phyloP scores from a whole-genome alignment of 1,140 invertebrate genomes.

The Sesamia nonagrioides region DNA sequence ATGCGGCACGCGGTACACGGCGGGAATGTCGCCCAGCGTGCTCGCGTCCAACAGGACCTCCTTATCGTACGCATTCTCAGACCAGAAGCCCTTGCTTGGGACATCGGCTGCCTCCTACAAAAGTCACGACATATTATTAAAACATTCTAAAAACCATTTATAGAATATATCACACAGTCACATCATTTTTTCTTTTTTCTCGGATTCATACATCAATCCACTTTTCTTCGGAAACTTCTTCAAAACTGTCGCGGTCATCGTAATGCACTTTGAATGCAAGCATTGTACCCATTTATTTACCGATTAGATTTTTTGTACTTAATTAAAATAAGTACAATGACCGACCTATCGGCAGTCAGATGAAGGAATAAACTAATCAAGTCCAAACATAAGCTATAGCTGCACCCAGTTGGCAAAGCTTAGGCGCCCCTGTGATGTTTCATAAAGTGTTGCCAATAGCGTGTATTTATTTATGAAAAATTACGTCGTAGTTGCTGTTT shows the following conservation, averaged over 20 bases:
- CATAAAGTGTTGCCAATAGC: slow-evolving; percentile 50
- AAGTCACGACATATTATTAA: background rate
- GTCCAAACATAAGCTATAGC: slow-evolving; percentile 35
- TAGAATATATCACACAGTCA: background rate
- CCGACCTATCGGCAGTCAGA: slow-evolving; percentile 54
- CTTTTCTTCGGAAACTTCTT: slow-evolving; percentile 28
- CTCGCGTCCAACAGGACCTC: slow-evolving; percentile 88
- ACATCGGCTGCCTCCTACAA: slow-evolving; percentile 76
- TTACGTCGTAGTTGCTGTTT: slow-evolving; percentile 27
- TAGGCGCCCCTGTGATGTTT: slow-evolving; percentile 47
- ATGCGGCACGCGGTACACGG: slow-evolving; percentile 89
- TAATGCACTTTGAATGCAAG: slow-evolving; percentile 46
- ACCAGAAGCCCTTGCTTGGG: slow-evolving; percentile 69
- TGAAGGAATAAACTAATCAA: slow-evolving; percentile 68
- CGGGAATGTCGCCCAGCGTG: slow-evolving; percentile 89
- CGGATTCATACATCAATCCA: slow-evolving; percentile 21
- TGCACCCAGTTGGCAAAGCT: slow-evolving; percentile 51
- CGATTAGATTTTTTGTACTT: slow-evolving; percentile 25
- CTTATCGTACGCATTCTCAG: slow-evolving; percentile 65
- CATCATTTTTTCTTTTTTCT: background rate
- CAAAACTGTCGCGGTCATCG: slow-evolving; percentile 21
- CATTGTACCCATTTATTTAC: slow-evolving; percentile 22
- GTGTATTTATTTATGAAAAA: slow-evolving; percentile 25
- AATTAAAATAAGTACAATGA: slow-evolving; percentile 56
- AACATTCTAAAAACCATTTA: slow-evolving; percentile 7